Percentiles rank a stretch among this genome's conserved stretches.
phyloP scores from a whole-genome alignment of 2,113 vertebrate genomes.

The Opisthocomus hoazin region DNA sequence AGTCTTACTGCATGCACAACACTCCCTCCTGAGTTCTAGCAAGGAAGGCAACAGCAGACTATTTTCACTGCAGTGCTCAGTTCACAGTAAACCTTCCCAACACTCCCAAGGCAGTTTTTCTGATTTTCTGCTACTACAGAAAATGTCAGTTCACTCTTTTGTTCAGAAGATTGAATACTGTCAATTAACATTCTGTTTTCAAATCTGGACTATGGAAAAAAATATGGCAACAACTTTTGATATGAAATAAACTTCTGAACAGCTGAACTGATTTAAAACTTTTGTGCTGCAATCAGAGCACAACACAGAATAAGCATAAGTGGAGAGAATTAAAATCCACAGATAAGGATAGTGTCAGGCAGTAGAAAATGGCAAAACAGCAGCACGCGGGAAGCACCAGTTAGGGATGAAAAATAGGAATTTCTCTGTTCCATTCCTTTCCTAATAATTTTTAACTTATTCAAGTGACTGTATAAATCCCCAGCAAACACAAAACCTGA shows the following conservation, averaged over 20 bases:
- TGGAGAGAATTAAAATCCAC: neutral
- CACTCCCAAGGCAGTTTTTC: neutral
- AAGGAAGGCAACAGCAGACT: neutral
- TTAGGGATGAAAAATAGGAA: neutral
- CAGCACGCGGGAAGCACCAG: neutral
- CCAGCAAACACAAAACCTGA: neutral
- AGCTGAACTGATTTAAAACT: neutral
- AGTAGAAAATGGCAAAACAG: neutral
- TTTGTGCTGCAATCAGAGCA: neutral
- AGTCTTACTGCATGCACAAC: neutral
- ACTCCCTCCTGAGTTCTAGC: neutral
- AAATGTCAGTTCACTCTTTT: neutral
- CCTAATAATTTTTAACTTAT: neutral
- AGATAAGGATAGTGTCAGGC: neutral
- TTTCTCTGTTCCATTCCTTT: neutral
- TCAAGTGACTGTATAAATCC: neutral
- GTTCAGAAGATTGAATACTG: neutral
- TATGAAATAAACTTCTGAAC: neutral
- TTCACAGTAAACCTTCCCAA: neutral
- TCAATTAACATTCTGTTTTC: neutral
- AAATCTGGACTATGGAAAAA: neutral
- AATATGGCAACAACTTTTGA: neutral
- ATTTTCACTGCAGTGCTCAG: neutral
- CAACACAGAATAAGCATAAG: neutral
- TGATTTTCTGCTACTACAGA: neutral